These are phyloP conservation scores for Syritta pipiens DNA, from an alignment of 2,888 invertebrate genomes.

Conservation along the genomic window DNA sequence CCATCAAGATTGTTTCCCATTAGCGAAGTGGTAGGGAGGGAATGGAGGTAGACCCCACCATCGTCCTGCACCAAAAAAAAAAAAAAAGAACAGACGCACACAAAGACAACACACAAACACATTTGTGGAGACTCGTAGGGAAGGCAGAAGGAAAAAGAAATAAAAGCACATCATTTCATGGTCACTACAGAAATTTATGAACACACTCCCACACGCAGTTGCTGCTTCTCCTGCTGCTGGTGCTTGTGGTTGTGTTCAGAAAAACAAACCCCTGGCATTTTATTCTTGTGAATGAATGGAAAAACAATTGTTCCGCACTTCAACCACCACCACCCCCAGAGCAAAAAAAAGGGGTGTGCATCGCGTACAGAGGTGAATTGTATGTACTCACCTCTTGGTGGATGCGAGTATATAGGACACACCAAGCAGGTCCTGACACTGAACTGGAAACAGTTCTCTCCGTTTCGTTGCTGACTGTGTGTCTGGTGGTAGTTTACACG, in stretches of 20 bases:
- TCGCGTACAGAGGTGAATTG: slow-evolving; percentile 9
- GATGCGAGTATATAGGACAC: slow-evolving; percentile 58
- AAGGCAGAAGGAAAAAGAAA: neutral
- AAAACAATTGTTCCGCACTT: slow-evolving; percentile 32
- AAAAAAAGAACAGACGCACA: too few species aligned
- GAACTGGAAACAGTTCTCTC: slow-evolving; percentile 33
- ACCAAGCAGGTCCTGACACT: slow-evolving; percentile 44
- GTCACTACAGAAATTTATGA: slow-evolving; percentile 42
- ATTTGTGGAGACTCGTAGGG: slow-evolving; percentile 40
- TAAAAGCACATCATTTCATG: slow-evolving; percentile 41
- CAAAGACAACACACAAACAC: too few species aligned
- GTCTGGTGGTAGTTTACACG: slow-evolving; percentile 6
- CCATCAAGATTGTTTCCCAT: slow-evolving; percentile 45
- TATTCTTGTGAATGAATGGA: slow-evolving; percentile 64
- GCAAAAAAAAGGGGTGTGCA: neutral
- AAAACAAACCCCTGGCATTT: slow-evolving; percentile 31
- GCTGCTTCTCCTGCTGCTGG: too few species aligned
- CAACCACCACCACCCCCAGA: slow-evolving; percentile 17
- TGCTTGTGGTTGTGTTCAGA: too few species aligned
- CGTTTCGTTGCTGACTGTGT: neutral
- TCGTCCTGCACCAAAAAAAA: too few species aligned
- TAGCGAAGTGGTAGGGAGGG: slow-evolving; percentile 20
- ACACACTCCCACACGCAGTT: slow-evolving; percentile 36
- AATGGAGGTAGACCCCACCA: too few species aligned
- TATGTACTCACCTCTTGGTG: slow-evolving; percentile 32